A percentile compares a stretch with the other conserved stretches of the same genome.
These are phyloP conservation scores for Conopomorpha cramerella DNA, from an alignment of 1,140 invertebrate genomes.

Conservation along the genomic window DNA sequence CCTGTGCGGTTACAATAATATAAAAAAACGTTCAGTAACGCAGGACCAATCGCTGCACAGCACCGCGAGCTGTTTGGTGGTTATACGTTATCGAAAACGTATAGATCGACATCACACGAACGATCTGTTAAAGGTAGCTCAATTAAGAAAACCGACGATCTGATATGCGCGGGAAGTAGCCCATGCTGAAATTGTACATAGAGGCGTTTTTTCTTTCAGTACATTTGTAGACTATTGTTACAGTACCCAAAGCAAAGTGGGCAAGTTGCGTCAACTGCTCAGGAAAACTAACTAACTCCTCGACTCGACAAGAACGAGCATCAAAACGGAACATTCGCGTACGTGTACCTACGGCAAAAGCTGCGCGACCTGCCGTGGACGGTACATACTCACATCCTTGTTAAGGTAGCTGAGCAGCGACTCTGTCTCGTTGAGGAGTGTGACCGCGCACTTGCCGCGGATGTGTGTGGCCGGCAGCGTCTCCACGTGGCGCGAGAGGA, in stretches of 20 bases:
- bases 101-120: no score
- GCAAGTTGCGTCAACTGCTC: background rate
- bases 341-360: conserved; percentile 6
- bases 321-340: background rate
- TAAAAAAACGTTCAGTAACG: no score
- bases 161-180: no score
- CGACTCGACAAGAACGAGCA: background rate
- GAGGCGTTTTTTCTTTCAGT: no score
- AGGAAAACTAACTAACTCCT: background rate
- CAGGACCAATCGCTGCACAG: no score
- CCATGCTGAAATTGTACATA: background rate
- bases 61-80: no score
- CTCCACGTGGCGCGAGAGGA: conserved; percentile 96
- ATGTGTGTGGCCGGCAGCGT: conserved; percentile 98
- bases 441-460: conserved; percentile 97
- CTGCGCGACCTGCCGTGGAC: conserved; percentile 6
- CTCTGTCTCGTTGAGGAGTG: conserved; percentile 97
- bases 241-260: no score
- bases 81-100: no score
- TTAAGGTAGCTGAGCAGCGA: conserved; percentile 93
- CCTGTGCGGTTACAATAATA: no score
- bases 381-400: conserved; percentile 82
- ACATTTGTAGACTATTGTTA: no score
- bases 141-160: no score
- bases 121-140: no score